Evolutionary conservation across 2,797 vertebrate species (phyloP).

Genomic region (Enteromius viviparus): DNA sequence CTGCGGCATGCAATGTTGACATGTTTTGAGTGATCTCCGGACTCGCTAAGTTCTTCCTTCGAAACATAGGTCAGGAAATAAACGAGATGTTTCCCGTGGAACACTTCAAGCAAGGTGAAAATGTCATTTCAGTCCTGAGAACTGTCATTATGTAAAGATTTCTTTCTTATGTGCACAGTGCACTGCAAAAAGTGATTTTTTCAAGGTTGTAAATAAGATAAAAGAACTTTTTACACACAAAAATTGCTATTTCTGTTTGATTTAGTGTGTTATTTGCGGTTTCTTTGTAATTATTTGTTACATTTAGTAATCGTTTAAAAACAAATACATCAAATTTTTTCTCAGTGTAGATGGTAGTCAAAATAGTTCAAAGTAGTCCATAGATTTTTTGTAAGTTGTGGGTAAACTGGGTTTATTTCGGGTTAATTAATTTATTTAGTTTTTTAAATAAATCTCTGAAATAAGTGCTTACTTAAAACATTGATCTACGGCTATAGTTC

Average conservation of each 20-base stretch:
- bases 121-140: neutral
- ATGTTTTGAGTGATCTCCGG: slow-evolving; percentile 50
- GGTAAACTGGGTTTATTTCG: neutral
- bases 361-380: neutral
- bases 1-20: slow-evolving; percentile 54
- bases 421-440: too few relatives aligned
- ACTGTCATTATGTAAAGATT: neutral
- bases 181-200: neutral
- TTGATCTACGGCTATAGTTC: neutral
- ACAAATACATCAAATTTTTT: neutral
- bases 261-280: neutral
- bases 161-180: neutral
- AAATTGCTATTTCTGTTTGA: too few relatives aligned
- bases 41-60: slow-evolving; percentile 27
- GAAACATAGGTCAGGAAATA: neutral
- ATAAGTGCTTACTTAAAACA: neutral
- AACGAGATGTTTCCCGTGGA: neutral
- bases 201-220: neutral
- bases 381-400: neutral
- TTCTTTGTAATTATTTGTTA: neutral
- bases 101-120: neutral
- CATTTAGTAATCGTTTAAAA: neutral
- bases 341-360: neutral
- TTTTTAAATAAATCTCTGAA: neutral
- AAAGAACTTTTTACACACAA: neutral